Conservation (phyloP, 2,797 vertebrate genomes). For the Trachurus trachurus region DNA sequence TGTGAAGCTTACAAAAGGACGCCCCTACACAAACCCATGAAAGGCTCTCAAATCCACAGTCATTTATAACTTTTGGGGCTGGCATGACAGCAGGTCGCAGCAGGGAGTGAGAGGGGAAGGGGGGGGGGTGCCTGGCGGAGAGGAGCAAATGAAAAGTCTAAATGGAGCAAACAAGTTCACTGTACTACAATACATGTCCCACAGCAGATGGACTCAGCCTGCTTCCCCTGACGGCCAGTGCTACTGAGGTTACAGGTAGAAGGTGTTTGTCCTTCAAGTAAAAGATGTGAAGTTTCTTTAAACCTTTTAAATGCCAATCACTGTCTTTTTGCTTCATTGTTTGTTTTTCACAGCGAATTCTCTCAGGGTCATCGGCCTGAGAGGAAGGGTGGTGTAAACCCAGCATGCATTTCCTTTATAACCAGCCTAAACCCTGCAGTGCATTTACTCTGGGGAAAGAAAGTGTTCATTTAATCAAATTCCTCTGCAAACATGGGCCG, state of each 20-base stretch:
- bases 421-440: slow-evolving; percentile 4
- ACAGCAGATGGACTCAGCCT: slow-evolving; percentile 1
- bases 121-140: slow-evolving; percentile 10
- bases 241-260: slow-evolving; percentile 6
- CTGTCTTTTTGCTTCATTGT: background rate
- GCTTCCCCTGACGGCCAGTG: slow-evolving; percentile 7
- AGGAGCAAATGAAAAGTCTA: slow-evolving; percentile 42
- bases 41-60: slow-evolving; percentile 67
- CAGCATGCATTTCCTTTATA: slow-evolving; percentile 22
- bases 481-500: slow-evolving; percentile 3
- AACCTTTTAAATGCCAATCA: slow-evolving; percentile 5
- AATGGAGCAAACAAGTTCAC: slow-evolving; percentile 49
- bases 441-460: background rate
- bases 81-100: slow-evolving; percentile 67
- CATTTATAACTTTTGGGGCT: slow-evolving; percentile 72
- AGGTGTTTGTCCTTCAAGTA: background rate
- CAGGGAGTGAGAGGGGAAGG: slow-evolving; percentile 43
- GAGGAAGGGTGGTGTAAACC: background rate
- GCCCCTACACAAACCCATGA: slow-evolving; percentile 59
- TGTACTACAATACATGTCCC: slow-evolving; percentile 34
- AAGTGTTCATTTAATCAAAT: slow-evolving; percentile 30
- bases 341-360: background rate
- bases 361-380: slow-evolving; percentile 9
- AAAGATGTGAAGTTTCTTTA: background rate
- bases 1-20: slow-evolving; percentile 68